Evolutionary conservation across 2,113 vertebrate species (phyloP).

Genomic region (Eudyptes chrysolophus): DNA sequence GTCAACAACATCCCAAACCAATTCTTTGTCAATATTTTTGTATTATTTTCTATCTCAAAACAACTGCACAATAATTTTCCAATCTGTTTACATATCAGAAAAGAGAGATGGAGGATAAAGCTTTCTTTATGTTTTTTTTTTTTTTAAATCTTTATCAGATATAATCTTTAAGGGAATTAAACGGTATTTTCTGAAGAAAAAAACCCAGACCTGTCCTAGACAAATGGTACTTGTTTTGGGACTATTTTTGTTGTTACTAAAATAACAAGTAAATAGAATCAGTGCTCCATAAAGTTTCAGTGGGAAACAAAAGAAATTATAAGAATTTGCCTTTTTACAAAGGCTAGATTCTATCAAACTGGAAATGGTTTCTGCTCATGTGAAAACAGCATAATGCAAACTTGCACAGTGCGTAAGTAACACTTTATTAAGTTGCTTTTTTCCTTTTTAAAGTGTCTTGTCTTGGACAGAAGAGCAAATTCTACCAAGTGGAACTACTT

Average conservation of each 20-base stretch:
- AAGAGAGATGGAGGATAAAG: neutral
- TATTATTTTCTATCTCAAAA: neutral
- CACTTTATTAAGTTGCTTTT: slow-evolving; percentile 13
- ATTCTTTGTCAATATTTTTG: neutral
- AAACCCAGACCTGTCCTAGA: neutral
- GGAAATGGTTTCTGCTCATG: slow-evolving; percentile 42
- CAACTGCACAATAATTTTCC: neutral
- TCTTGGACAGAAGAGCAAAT: slow-evolving; percentile 39
- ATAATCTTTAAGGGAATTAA: neutral
- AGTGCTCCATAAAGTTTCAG: neutral
- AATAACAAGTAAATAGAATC: slow-evolving; percentile 3
- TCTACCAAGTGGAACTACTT: slow-evolving; percentile 37
- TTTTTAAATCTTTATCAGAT: neutral
- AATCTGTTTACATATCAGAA: neutral
- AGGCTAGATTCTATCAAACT: neutral
- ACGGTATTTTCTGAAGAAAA: neutral
- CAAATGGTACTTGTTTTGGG: neutral
- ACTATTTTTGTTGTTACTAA: neutral
- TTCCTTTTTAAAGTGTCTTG: slow-evolving; percentile 12
- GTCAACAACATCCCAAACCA: neutral
- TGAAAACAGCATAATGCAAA: neutral
- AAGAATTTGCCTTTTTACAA: neutral
- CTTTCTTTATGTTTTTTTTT: neutral
- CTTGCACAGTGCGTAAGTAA: slow-evolving; percentile 20
- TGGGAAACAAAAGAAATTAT: neutral